Percentiles rank a stretch among this genome's conserved stretches.
phyloP scores from a whole-genome alignment of 1,140 invertebrate species.

The Drosophila punjabiensis region DNA sequence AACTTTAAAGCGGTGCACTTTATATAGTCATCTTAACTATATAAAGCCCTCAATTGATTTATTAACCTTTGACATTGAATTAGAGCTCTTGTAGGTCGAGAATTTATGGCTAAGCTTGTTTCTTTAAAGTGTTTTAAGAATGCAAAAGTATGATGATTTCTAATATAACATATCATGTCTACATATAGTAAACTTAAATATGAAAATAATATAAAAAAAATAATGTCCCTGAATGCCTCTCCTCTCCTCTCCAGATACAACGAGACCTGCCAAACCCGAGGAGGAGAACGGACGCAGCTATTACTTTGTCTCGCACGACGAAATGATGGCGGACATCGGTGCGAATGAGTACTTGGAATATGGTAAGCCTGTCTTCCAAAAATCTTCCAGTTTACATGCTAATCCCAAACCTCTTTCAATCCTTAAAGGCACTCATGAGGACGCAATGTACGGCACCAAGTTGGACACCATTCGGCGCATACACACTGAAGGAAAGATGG shows the following conservation, averaged over 20 bases:
- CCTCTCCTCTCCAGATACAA: too few species aligned
- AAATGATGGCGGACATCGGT: constrained; percentile 99
- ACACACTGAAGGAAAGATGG: constrained; percentile 97
- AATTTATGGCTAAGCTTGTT: not conserved
- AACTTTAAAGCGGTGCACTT: not conserved
- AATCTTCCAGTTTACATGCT: too few species aligned
- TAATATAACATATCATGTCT: too few species aligned
- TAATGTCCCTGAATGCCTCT: too few species aligned
- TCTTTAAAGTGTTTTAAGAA: not conserved
- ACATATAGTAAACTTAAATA: too few species aligned
- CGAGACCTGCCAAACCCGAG: constrained; percentile 95
- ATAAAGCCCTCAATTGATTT: constrained; percentile 3
- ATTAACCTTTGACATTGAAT: not conserved
- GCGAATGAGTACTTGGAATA: constrained; percentile 99
- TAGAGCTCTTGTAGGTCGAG: not conserved
- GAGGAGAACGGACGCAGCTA: constrained; percentile 99
- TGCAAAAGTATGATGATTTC: too few species aligned
- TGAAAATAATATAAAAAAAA: too few species aligned
- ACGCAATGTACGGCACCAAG: constrained; percentile 99
- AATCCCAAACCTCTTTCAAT: not conserved
- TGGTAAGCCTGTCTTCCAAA: constrained; percentile 87
- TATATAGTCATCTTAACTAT: too few species aligned
- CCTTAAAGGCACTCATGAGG: constrained; percentile 94
- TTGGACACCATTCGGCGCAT: constrained; percentile 99
- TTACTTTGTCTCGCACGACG: constrained; percentile 99